Evolutionary conservation across 2,797 vertebrate species (phyloP).

Genomic region (Miichthys miiuy): DNA sequence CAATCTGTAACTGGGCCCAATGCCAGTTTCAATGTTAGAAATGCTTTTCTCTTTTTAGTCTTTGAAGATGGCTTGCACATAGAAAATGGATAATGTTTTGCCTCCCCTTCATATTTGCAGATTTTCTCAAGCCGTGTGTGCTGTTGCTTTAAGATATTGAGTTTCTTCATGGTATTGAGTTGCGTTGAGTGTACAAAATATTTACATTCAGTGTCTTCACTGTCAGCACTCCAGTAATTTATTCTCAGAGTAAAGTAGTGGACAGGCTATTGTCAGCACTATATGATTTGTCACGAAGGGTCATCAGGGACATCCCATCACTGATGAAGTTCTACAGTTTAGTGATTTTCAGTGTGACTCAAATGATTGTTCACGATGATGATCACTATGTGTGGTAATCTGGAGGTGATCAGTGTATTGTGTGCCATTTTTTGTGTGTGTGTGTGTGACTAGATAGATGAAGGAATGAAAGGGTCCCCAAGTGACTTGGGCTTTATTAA

Average conservation of each 20-base stretch:
- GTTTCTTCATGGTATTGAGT: constrained; percentile 29
- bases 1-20: constrained; percentile 25
- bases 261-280: constrained; percentile 29
- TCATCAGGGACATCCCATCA: constrained; percentile 13
- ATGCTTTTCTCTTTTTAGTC: constrained; percentile 40
- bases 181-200: constrained; percentile 32
- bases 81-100: constrained; percentile 14
- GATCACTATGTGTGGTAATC: constrained; percentile 52
- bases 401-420: constrained; percentile 44
- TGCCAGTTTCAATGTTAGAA: constrained; percentile 58
- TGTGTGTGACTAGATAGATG: constrained; percentile 57
- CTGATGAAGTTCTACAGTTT: constrained; percentile 39
- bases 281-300: background rate
- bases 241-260: constrained; percentile 22
- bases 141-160: constrained; percentile 38
- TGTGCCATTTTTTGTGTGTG: constrained; percentile 37
- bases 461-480: constrained; percentile 74
- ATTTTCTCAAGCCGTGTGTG: constrained; percentile 10
- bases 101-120: constrained; percentile 18
- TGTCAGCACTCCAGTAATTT: constrained; percentile 26
- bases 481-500: constrained; percentile 82
- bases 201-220: constrained; percentile 37
- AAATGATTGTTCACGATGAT: constrained; percentile 36
- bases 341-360: constrained; percentile 39
- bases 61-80: constrained; percentile 45